These are phyloP conservation scores for Anguilla marmorata DNA, from an alignment of 2,797 vertebrate genomes.

Conservation along the genomic window DNA sequence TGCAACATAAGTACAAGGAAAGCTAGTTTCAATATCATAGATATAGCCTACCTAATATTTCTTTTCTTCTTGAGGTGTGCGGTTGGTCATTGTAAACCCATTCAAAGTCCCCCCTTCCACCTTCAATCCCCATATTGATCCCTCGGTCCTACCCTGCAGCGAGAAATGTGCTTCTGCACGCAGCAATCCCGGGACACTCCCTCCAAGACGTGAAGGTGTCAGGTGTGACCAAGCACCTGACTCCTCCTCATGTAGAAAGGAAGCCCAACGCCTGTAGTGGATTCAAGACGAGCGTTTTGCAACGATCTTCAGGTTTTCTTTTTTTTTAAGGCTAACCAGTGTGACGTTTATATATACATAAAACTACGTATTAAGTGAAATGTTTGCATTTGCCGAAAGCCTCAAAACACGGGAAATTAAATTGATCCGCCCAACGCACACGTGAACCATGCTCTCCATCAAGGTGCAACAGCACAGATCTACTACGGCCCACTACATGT, in stretches of 20 bases:
- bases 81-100: constrained; percentile 82
- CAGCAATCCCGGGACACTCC: not conserved
- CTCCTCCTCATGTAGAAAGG: not conserved
- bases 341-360: not conserved
- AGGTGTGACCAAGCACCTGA: not conserved
- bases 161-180: not conserved
- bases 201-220: not conserved
- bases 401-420: no score
- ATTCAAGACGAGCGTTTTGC: not conserved
- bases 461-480: no score
- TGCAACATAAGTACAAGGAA: not conserved
- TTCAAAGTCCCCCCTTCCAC: constrained; percentile 76
- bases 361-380: no score
- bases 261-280: not conserved
- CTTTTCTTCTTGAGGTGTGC: constrained; percentile 77
- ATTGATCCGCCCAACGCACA: no score
- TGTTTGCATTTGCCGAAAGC: no score
- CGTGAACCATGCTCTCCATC: no score
- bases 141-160: not conserved
- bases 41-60: constrained; percentile 74
- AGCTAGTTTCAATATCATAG: not conserved
- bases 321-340: not conserved
- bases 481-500: no score
- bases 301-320: not conserved
- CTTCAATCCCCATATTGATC: constrained; percentile 69